Base-by-base conservation (phyloP, 2,797 vertebrate genomes). In the Molothrus aeneus region DNA sequence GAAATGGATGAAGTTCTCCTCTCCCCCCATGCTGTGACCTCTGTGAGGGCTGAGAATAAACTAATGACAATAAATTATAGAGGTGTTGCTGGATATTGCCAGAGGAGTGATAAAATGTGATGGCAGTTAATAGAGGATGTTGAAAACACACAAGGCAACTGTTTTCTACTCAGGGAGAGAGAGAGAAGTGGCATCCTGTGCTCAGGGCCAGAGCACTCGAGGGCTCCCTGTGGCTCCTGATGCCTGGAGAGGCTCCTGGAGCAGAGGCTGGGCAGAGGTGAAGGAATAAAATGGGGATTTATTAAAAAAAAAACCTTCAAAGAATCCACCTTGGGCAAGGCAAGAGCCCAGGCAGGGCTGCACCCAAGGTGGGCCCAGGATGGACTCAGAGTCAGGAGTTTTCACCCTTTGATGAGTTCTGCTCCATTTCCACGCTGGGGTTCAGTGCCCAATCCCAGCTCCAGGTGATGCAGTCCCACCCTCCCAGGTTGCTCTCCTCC, bases 41-140 rank as follows among this genome's bases (percentile, higher is more conserved):
- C 94, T 84, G 79, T 92, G 78, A 74, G 28, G 42, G 73, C 88
- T 9, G 5, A 34, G 88, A 97, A 94, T 92, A 97, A 96, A 88
- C 86, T 95, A 97, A 97, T 96, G 94, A 90, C 86, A 89, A 80
- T 94, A 96, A 97, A 97, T 94, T 95, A 92, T 18, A 92, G 90
- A 95, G 90, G 88, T 96, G 94, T 93, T 92, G 84, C 84, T 95
- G 86, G 88, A 40, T 93, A 57, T 88, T 90, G 86, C 94, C 84
- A 88, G 93, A 93, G 86, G 59, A 93, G 71, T 36, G 90, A 95
- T 80, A 69, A 91, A 83, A 90, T 63, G 83, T 89, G 94, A 87
- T 90, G 87, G 83, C 90, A 95, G 75, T 90, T 97, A 97, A 94
- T 82, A 94, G 84, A 93, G 92, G 82, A 19, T 83, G 81, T 47